Base-by-base conservation (phyloP, 2,888 invertebrate species). In the Perithous albicinctus region DNA sequence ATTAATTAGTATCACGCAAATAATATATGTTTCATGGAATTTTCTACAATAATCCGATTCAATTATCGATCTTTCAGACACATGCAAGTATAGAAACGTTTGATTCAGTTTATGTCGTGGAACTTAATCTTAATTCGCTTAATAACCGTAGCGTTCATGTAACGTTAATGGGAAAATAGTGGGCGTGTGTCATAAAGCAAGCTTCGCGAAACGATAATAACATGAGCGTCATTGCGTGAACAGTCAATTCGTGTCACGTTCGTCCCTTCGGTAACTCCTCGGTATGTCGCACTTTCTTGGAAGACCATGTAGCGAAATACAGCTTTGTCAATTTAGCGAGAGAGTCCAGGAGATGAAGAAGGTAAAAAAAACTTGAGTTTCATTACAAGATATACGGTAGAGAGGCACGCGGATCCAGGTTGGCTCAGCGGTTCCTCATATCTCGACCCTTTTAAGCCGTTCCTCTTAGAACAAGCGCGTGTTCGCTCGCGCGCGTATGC, bases 371-470 rank as follows among this genome's bases (percentile, higher is more conserved):
- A 63, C 15, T 29, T 51, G 69, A 85, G 59, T 80, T 54, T 77
- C 70, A 63, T 67, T 78, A 59, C 80, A 77, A 83, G 61, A 48
- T 77, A 78, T 73, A 77, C 35, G 72, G 74, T 81, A 56, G 32
- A 77, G 76, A 78, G 74, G 66, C 82, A 82, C 82, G 82, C 82
- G 79, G 82, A 76, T 78, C 67, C 78, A 83, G 82, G 79, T 70
- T 74, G 69, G 46, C 54, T 73, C 78, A 64, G 77, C 83, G 91
- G 91, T 91, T 91, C 91, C 91, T 91, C 91, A 91, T 91, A 90
- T 88, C 89, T 90, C 88, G 85, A 83, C 84, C 90, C 91, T 88
- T 90, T 91, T 90, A 87, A 87, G 88, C 85, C 78, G 84, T 69
- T 54, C 51, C 59, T 59, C 59, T 46, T 26, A 15, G 20, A 59